phyloP scores from a whole-genome alignment of 2,797 vertebrate genomes.

The Bradypodion pumilum region DNA sequence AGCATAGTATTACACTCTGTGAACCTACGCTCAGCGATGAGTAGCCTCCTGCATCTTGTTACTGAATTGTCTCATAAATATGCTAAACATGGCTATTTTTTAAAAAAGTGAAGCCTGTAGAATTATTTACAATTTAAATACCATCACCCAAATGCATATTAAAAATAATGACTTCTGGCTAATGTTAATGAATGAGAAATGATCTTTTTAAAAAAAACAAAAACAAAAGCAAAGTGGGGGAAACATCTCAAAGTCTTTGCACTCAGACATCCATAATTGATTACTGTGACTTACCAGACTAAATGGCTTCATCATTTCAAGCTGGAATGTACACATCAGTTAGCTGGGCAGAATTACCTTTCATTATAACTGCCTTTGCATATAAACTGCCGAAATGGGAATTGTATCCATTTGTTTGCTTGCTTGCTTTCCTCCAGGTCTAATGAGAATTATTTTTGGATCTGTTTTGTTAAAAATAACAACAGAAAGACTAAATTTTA shows the following conservation, averaged over 20 bases:
- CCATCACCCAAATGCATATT: conserved; percentile 58
- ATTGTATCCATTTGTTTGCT: background rate
- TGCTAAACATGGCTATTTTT: conserved; percentile 48
- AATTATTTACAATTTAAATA: conserved; percentile 74
- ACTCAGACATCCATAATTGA: conserved; percentile 65
- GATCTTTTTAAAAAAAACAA: conserved; percentile 49
- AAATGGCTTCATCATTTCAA: conserved; percentile 55
- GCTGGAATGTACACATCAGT: conserved; percentile 37
- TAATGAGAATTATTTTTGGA: conserved; percentile 40
- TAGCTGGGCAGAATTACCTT: conserved; percentile 58
- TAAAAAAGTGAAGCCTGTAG: conserved; percentile 37
- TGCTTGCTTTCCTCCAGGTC: background rate
- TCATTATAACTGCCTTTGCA: conserved; percentile 53
- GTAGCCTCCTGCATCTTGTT: conserved; percentile 44
- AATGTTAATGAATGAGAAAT: conserved; percentile 68
- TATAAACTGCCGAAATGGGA: conserved; percentile 39
- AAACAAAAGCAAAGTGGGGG: conserved; percentile 28
- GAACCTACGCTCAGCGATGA: conserved; percentile 37
- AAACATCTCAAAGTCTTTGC: conserved; percentile 26
- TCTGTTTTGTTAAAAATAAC: background rate
- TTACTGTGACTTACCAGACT: conserved; percentile 61
- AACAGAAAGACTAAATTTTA: conserved; percentile 13
- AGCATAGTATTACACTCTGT: conserved; percentile 26
- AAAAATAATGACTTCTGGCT: conserved; percentile 70
- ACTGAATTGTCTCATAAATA: conserved; percentile 67